Evolutionary conservation across 2,797 vertebrate species (phyloP), one percentile per base, ranked within the genome.

Genomic region (Xenops minutus): DNA sequence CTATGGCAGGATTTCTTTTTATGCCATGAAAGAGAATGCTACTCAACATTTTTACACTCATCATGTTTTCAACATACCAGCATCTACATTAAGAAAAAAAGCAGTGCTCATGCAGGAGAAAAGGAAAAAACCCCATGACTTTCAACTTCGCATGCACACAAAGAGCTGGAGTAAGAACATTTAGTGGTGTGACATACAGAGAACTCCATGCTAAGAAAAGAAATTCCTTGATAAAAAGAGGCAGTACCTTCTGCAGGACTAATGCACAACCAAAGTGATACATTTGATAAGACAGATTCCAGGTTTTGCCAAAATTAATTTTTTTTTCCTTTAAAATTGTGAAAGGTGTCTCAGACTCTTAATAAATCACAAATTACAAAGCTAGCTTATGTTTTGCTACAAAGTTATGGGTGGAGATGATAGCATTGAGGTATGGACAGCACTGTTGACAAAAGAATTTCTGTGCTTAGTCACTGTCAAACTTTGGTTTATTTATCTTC

Each of bases 231-330:
- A 80, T 37, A 85, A 36, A 86, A 97, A 97, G 97, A 98, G 97
- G 96, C 97, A 97, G 97, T 93, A 97, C 75, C 79, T 97, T 96
- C 96, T 94, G 92, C 87, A 97, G 97, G 96, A 97, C 97, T 93
- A 92, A 92, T 23, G 5, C 7, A 59, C 51, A 34, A 64, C 29
- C 51, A 7, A 75, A 86, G 39, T 29, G 24, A 92, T 52, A 26
- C 13, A 55, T 62, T 79, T n/a, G 21, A 6, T 71, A 63, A 17
- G 12, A 73, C 0, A 71, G 12, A 81, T 4, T 58, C 55, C 29
- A 89, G 26, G 56, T 56, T 55, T 63, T 90, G 44, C 24, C 29
- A 32, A 85, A 56, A 64, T 30, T 36, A 55, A 52, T 8, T 6
- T 3, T 29, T 61, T 63, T 73, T 84, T 54, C 24, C n/a, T 4